These are phyloP conservation scores for Alcedo quadribrachys DNA, from an alignment of 2,797 vertebrate genomes.

Conservation along the genomic window DNA sequence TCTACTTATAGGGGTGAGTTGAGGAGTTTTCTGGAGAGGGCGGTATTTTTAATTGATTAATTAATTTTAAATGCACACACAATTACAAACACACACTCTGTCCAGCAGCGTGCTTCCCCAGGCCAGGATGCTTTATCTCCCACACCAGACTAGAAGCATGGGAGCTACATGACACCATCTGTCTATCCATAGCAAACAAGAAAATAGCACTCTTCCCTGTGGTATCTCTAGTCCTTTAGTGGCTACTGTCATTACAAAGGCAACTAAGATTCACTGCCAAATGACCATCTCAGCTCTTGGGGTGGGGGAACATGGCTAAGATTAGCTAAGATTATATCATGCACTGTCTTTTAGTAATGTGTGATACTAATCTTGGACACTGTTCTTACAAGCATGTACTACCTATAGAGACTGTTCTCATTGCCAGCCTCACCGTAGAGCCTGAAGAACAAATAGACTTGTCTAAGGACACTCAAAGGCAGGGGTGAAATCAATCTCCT, in stretches of 20 bases:
- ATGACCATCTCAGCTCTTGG: background rate
- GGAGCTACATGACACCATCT: background rate
- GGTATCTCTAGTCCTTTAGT: background rate
- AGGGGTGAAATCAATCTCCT: background rate
- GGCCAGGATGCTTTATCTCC: background rate
- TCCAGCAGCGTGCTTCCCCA: background rate
- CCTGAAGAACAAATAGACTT: background rate
- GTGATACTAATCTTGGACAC: background rate
- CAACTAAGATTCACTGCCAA: background rate
- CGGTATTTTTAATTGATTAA: background rate
- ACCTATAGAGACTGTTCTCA: background rate
- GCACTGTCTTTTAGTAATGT: background rate
- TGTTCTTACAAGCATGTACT: background rate
- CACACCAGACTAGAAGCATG: rapidly evolving
- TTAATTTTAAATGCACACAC: background rate
- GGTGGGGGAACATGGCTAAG: background rate
- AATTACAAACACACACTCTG: background rate
- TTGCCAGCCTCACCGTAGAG: background rate
- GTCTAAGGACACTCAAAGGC: background rate
- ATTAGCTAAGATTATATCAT: background rate
- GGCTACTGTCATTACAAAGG: background rate
- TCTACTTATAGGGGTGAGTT: background rate
- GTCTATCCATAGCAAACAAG: rapidly evolving
- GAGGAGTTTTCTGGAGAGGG: background rate
- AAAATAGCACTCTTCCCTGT: background rate